Evolutionary conservation across 1,140 invertebrate species (phyloP), one percentile per base, ranked within the genome.

Genomic region (Heliconius nattereri): DNA sequence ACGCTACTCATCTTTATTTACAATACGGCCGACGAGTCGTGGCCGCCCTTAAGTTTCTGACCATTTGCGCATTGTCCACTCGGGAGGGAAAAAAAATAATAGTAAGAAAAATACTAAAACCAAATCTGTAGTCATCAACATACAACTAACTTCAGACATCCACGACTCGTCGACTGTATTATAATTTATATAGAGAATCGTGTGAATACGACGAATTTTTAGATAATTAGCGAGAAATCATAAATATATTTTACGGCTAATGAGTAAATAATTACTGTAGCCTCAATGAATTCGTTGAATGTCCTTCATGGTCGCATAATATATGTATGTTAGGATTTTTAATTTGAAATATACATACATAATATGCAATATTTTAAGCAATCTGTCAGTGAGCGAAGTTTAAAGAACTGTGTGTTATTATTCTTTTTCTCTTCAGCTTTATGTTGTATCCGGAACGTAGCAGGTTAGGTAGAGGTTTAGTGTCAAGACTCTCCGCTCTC

Each of bases 261-360:
- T 76, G 66, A 71, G 32, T 76, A 71, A 76, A 66, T 66, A 76
- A 76, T 76, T 76, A 71, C 45, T 71, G 29, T 72, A 72, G 71
- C 71, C 71, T 72, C 35, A 72, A 72, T 72, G 29, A 72, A 37
- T 72, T 72, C 32, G 35, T 72, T 72, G 29, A 37, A 40, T 20
- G 71, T 40, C 71, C 71, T 72, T 72, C 71, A 40, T 72, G 60
- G 23, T 66, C 60, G 60, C 60, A 66, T 66, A 29, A 26, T 66
- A 66, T 29, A 66, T 57, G n/a, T 23, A 60, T 66, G 26, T 29
- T 66, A 26, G 26, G 23, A 26, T 66, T 29, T 66, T 66, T 66
- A 26, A 13, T 66, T 66, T 26, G 9, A 29, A 66, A 13, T 66
- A 6, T 13, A 26, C 23, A 35, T 35, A 29, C 29, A 29, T 29